Percentiles rank a stretch among this genome's conserved stretches.
Evolutionary conservation across 2,797 vertebrate species (phyloP).

Genomic region (Galaxias olidus): DNA sequence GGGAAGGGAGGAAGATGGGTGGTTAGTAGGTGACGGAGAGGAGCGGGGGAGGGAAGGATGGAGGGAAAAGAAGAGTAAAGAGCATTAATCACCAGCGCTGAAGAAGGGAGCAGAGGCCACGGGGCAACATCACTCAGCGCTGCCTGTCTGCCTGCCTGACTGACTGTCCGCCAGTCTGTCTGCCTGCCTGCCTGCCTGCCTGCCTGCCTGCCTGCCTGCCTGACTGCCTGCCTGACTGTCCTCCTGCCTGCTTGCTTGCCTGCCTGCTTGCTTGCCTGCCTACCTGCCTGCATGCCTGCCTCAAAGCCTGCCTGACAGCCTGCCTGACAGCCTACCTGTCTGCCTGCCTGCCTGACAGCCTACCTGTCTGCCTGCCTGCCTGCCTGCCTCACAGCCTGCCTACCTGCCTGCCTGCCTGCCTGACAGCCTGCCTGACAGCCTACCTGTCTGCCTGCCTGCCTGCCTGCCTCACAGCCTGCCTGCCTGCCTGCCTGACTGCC

Average conservation of each 20-base stretch:
- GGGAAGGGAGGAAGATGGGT: constrained; percentile 52
- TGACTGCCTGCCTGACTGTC: background rate
- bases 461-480: too few relatives aligned
- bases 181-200: constrained; percentile 23
- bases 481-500: constrained; percentile 55
- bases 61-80: constrained; percentile 24
- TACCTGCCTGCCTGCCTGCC: constrained; percentile 15
- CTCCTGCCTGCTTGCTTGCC: too few relatives aligned
- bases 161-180: constrained; percentile 16
- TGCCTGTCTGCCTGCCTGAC: constrained; percentile 15
- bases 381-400: too few relatives aligned
- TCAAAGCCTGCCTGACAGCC: constrained; percentile 19
- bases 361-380: too few relatives aligned
- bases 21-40: constrained; percentile 24
- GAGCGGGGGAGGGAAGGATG: constrained; percentile 40
- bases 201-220: constrained; percentile 15
- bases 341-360: too few relatives aligned
- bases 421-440: too few relatives aligned
- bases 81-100: constrained; percentile 73
- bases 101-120: constrained; percentile 68
- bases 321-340: constrained; percentile 21
- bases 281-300: constrained; percentile 15
- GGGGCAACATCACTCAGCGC: constrained; percentile 68
- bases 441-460: too few relatives aligned
- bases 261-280: constrained; percentile 14